Conservation (phyloP, 2,888 invertebrate genomes). For the Ariolimax columbianus region DNA sequence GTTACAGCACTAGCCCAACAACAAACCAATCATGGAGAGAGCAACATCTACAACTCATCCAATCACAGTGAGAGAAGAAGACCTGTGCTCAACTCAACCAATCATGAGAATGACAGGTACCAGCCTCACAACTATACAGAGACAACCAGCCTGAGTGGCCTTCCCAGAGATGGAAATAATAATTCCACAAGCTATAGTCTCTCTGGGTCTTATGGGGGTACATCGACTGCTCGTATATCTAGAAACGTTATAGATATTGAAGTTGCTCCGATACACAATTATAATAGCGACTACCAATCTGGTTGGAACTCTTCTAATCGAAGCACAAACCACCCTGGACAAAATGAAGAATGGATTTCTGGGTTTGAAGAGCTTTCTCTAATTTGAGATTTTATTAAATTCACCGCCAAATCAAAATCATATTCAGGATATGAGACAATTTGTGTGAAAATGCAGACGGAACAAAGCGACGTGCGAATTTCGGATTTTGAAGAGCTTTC, state of each 20-base stretch:
- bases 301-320: background rate
- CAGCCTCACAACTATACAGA: background rate
- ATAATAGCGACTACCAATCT: background rate
- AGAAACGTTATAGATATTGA: background rate
- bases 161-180: background rate
- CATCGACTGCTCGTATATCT: background rate
- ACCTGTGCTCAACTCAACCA: background rate
- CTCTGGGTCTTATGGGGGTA: background rate
- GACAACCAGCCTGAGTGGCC: background rate
- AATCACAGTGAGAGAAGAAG: background rate
- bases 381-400: background rate
- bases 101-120: background rate
- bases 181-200: background rate
- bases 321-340: background rate
- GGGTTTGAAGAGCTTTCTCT: slow-evolving; percentile 17
- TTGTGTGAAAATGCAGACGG: too few relatives aligned
- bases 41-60: too few relatives aligned
- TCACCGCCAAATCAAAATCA: background rate
- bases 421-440: too few relatives aligned
- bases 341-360: background rate
- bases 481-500: too few relatives aligned
- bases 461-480: too few relatives aligned
- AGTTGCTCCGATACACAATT: background rate
- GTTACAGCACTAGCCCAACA: background rate
- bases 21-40: background rate